Evolutionary conservation across 1,140 invertebrate genomes (phyloP).

Genomic region (Conopomorpha cramerella): DNA sequence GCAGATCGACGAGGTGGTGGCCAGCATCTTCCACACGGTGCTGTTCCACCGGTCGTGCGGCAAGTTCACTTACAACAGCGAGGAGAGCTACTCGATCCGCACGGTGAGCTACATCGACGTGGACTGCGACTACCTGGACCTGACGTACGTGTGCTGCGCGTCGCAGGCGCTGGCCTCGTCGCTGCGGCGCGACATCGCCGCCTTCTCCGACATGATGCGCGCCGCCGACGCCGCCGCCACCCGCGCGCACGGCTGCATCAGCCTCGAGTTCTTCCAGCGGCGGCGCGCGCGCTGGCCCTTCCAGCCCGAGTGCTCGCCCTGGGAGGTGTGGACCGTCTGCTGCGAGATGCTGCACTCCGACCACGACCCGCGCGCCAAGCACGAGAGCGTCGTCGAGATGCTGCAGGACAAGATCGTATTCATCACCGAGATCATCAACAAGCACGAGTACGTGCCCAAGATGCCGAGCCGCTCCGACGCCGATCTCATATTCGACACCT

Average conservation of each 20-base stretch:
- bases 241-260: constrained; percentile 75
- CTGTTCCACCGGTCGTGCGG: constrained; percentile 93
- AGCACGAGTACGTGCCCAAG: constrained; percentile 93
- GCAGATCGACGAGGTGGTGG: constrained; percentile 93
- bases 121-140: constrained; percentile 96
- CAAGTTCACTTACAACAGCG: constrained; percentile 93
- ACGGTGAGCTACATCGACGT: constrained; percentile 94
- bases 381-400: constrained; percentile 89
- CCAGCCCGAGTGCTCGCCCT: constrained; percentile 86
- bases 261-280: constrained; percentile 93
- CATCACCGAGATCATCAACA: constrained; percentile 93
- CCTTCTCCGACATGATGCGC: constrained; percentile 84
- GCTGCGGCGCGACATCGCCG: constrained; percentile 80
- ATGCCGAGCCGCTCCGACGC: constrained; percentile 91
- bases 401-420: constrained; percentile 91
- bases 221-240: constrained; percentile 72
- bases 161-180: constrained; percentile 76
- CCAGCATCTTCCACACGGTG: constrained; percentile 93
- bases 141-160: constrained; percentile 94
- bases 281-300: constrained; percentile 89
- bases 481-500: constrained; percentile 93
- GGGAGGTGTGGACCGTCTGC: constrained; percentile 96
- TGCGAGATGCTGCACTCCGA: constrained; percentile 86
- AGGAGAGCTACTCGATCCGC: constrained; percentile 92
- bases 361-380: constrained; percentile 83